phyloP scores from a whole-genome alignment of 37 sponge, comb jelly and placozoan genomes.

The Halichondria panicea region DNA sequence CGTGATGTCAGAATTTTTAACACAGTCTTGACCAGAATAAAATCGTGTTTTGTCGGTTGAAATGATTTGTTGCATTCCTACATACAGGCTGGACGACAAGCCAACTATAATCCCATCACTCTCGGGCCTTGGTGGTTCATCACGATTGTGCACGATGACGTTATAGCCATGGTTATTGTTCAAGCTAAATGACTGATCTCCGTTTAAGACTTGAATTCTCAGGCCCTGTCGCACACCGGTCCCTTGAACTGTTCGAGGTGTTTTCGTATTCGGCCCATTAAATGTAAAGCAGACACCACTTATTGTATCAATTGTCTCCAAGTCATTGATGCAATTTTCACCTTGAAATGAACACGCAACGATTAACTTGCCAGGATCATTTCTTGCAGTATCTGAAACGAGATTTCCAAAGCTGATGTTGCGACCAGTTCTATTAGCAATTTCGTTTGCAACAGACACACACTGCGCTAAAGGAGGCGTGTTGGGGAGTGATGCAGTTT shows the following conservation, averaged over 20 bases:
- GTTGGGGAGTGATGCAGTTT: no score
- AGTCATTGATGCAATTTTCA: background rate
- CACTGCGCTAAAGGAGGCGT: no score
- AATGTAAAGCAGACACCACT: slow-evolving; percentile 31
- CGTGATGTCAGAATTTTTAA: background rate
- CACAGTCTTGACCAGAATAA: background rate
- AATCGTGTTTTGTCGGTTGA: slow-evolving; percentile 11
- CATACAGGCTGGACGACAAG: background rate
- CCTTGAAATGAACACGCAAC: background rate
- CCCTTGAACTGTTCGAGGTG: background rate
- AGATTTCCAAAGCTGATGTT: slow-evolving; percentile 6
- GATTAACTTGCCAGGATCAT: background rate
- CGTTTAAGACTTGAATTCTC: background rate
- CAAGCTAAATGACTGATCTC: background rate
- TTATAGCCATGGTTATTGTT: background rate
- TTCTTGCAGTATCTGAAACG: background rate
- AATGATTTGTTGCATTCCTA: slow-evolving; percentile 12
- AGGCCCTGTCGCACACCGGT: slow-evolving; percentile 16
- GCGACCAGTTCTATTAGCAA: background rate
- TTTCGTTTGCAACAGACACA: background rate
- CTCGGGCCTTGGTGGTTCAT: slow-evolving; percentile 9
- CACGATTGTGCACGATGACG: slow-evolving; percentile 17
- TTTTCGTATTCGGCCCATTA: background rate
- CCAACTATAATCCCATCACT: slow-evolving; percentile 12
- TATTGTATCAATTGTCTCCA: slow-evolving; percentile 5